Base-by-base conservation (phyloP, 2,888 invertebrate genomes). In the Parnassius apollo region DNA sequence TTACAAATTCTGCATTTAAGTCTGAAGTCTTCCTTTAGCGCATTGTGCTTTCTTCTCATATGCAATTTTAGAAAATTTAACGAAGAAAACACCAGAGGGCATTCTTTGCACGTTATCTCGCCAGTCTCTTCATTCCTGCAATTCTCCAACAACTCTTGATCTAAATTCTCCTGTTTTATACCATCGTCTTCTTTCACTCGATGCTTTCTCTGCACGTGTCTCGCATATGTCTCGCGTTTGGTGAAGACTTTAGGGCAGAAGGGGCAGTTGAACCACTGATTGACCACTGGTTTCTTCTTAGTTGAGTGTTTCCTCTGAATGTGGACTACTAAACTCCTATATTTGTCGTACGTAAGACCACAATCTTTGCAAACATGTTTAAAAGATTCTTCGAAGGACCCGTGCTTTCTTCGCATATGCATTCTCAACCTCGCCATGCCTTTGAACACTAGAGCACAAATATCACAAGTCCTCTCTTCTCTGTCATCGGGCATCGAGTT, bases 331-430 rank as follows among this genome's bases (percentile, higher is more conserved):
- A 91, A 71, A 69, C 91, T 91, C 61, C 84, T 82, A 64, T 85
- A 77, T 61, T 91, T 91, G 13, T 91, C 91, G 58, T 91, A 91
- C 0, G 90, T 85, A 1, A 91, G 72, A 0, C 88, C 89, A 46
- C 91, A 91, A 11, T 88, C 81, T 1, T 78, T 42, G 45, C 91
- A 91, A 0, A 77, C 75, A 58, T 86, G 81, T 61, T 81, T 82
- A 62, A 91, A 91, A 0, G 87, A 77, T 0, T 91, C 90, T 52
- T 83, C 77, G 49, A 85, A 87, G 0, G 81, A 77, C 0, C 84
- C 87, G 61, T 91, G 91, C 58, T 89, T 90, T 48, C 91, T 75
- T 42, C 85, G 70, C 90, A 90, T 91, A 59, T 91, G 91, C 87
- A 90, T 86, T 0, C 90, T 70, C 63, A 91, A 73, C 18, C 91